Evolutionary conservation across 2,113 vertebrate species (phyloP).

Genomic region (Sialia sialis): DNA sequence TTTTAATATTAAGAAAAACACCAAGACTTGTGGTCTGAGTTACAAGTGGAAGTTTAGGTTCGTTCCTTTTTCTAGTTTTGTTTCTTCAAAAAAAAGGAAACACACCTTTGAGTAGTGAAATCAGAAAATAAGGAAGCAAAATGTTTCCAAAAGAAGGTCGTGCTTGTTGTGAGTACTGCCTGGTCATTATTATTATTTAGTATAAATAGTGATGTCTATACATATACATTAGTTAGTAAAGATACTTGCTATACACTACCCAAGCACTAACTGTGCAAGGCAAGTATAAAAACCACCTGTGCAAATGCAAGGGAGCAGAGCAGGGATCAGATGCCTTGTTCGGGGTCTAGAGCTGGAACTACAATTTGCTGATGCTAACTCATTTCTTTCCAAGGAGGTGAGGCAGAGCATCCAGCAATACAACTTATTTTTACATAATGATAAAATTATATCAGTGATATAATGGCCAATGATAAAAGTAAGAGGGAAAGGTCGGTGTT

Average conservation of each 20-base stretch:
- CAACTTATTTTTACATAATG: neutral
- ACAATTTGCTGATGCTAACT: neutral
- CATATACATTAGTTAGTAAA: neutral
- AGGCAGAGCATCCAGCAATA: neutral
- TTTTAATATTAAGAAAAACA: constrained; percentile 8
- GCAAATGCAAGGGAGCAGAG: neutral
- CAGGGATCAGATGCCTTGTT: neutral
- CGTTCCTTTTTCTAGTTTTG: constrained; percentile 52
- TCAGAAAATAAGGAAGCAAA: constrained; percentile 49
- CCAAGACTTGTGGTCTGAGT: constrained; percentile 3
- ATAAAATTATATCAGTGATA: neutral
- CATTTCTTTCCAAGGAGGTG: neutral
- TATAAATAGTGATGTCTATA: neutral
- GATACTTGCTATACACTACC: neutral
- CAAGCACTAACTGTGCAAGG: neutral
- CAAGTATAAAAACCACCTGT: neutral
- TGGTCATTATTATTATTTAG: neutral
- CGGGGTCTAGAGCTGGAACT: neutral
- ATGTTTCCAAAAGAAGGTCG: neutral
- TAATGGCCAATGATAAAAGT: neutral
- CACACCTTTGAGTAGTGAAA: constrained; percentile 33
- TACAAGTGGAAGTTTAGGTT: neutral
- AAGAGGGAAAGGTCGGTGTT: neutral
- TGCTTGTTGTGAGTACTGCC: neutral
- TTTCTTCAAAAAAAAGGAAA: constrained; percentile 44